Evolutionary conservation across 2,797 vertebrate species (phyloP), one percentile per base, ranked within the genome.

Genomic region (Girardinus metallicus): DNA sequence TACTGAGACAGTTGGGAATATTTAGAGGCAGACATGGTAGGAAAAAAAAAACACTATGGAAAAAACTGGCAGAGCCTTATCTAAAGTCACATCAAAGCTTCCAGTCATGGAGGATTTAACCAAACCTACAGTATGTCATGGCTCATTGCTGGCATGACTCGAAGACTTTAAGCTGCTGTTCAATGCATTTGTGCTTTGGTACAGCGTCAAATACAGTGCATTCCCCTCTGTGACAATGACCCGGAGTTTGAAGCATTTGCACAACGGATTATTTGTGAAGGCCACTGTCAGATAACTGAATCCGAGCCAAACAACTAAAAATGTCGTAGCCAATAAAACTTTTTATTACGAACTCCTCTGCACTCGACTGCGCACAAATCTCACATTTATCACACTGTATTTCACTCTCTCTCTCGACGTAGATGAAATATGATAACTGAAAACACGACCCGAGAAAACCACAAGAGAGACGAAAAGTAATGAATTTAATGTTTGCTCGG

Each of bases 1-100:
- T 82, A 82, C 29, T 76, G 78, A 89, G 83, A 75, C 73, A n/a
- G 82, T 76, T 51, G 34, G 74, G 62, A 87, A 86, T 85, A 86
- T 87, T 91, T 86, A 85, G 73, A 77, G 36, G 64, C 64, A 85
- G 80, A 83, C 84, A 57, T 72, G 66, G 36, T 71, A 73, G 57
- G 60, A 41, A 76, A 75, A 77, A 4, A 9, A 23, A 51, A 21
- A 51, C 49, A 89, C 77, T 81, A 80, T 64, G 73, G 72, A 79
- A 77, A 78, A 60, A n/a, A 82, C 68, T 75, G 71, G 41, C 57
- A 47, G 39, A 74, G 49, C 31, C 72, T 79, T 73, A 82, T 74
- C 74, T 84, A 46, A 43, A 78, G 76, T 79, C 79, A 80, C 39
- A 49, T 57, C 73, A 71, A 34, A 47, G 49, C 49, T 70, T 78